These are phyloP conservation scores for Tiphia femorata DNA, from an alignment of 2,888 invertebrate species.

Conservation along the genomic window DNA sequence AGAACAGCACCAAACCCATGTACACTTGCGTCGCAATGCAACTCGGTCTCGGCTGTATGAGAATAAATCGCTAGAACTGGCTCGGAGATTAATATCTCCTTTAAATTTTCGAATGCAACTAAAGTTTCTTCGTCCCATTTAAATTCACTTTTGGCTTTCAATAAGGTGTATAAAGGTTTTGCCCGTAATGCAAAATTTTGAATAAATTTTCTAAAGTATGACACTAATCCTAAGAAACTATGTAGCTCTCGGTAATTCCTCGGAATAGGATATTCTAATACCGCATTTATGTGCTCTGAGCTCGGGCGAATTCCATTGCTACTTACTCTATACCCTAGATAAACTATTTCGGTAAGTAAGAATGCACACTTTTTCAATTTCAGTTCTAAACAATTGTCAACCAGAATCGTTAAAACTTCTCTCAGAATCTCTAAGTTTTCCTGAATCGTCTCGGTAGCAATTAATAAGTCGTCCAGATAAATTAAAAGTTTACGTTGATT, in stretches of 20 bases:
- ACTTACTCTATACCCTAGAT: slow-evolving; percentile 34
- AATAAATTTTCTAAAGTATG: slow-evolving; percentile 37
- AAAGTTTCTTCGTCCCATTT: slow-evolving; percentile 37
- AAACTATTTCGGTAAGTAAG: slow-evolving; percentile 27
- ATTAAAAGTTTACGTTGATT: slow-evolving; percentile 5
- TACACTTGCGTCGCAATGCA: slow-evolving; percentile 36
- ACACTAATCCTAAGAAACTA: slow-evolving; percentile 38
- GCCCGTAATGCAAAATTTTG: slow-evolving; percentile 20
- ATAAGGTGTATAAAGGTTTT: slow-evolving; percentile 50
- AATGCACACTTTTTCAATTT: slow-evolving; percentile 35
- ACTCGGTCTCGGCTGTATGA: slow-evolving; percentile 31
- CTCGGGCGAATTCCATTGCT: slow-evolving; percentile 27
- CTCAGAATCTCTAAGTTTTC: slow-evolving; percentile 14
- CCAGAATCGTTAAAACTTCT: slow-evolving; percentile 6
- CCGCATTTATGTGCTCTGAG: slow-evolving; percentile 23
- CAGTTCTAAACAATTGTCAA: slow-evolving; percentile 16
- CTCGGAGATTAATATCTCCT: slow-evolving; percentile 29
- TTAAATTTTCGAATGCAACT: slow-evolving; percentile 35
- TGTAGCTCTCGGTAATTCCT: slow-evolving; percentile 31
- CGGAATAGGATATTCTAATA: slow-evolving; percentile 39
- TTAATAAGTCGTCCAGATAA: slow-evolving; percentile 22
- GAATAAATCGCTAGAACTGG: slow-evolving; percentile 55
- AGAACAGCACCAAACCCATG: slow-evolving; percentile 53
- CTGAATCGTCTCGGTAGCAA: slow-evolving; percentile 14
- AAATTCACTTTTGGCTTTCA: slow-evolving; percentile 34